Evolutionary conservation across 2,113 vertebrate genomes (phyloP).

Genomic region (Aleadryas rufinucha): DNA sequence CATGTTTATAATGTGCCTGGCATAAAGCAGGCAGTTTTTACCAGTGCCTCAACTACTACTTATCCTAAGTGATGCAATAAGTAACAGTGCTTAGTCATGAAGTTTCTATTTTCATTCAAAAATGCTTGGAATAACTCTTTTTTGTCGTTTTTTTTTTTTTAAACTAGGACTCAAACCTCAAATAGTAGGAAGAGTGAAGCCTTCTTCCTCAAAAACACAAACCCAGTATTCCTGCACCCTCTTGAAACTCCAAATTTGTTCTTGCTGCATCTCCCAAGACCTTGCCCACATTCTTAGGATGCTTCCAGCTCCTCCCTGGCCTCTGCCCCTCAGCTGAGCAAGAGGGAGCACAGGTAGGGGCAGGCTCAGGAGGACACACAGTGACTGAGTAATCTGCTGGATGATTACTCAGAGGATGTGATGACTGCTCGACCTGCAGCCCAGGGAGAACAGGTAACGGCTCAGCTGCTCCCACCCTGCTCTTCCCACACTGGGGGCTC

Average conservation of each 20-base stretch:
- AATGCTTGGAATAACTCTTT: background rate
- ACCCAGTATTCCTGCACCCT: background rate
- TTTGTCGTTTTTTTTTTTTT: background rate
- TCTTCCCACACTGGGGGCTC: background rate
- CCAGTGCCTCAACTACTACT: background rate
- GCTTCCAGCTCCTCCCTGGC: background rate
- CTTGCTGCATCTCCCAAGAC: background rate
- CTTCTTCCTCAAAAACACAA: background rate
- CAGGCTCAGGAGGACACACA: background rate
- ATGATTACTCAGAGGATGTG: too few species aligned
- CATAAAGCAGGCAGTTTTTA: background rate
- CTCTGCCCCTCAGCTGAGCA: background rate
- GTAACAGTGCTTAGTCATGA: conserved; percentile 6
- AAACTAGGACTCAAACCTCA: background rate
- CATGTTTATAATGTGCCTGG: background rate
- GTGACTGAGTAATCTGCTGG: background rate
- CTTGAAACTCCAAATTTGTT: background rate
- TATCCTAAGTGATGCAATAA: background rate
- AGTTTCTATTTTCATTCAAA: conserved; percentile 7
- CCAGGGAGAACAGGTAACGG: background rate
- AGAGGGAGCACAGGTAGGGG: background rate
- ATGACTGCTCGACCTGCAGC: background rate
- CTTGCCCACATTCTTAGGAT: background rate
- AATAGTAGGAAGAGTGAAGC: background rate
- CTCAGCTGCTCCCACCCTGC: background rate